phyloP scores from a whole-genome alignment of 2,888 invertebrate species.

The Sericinus montela region DNA sequence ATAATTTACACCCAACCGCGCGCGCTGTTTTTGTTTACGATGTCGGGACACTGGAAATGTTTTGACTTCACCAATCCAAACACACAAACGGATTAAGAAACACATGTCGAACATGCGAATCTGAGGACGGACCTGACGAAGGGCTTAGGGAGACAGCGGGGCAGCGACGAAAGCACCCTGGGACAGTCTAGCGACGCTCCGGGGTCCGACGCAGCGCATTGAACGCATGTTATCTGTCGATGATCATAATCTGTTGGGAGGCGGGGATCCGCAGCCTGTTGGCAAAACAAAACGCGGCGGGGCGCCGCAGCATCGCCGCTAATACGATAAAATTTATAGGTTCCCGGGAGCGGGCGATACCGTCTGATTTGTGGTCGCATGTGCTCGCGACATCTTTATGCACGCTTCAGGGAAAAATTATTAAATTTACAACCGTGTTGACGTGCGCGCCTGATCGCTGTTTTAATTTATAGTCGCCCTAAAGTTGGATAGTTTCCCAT shows the following conservation, averaged over 20 bases:
- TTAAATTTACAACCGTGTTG: constrained; percentile 21
- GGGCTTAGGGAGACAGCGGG: background rate
- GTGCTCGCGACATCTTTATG: constrained; percentile 25
- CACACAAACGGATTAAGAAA: constrained; percentile 8
- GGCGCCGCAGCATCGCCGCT: constrained; percentile 37
- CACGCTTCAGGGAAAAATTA: constrained; percentile 26
- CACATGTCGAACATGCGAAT: constrained; percentile 8
- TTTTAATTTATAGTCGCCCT: constrained; percentile 18
- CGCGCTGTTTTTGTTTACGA: background rate
- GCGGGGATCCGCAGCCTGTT: background rate
- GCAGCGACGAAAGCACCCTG: background rate
- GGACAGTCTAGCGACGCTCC: background rate
- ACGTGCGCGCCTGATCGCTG: background rate
- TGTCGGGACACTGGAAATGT: constrained; percentile 7
- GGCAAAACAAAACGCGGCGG: constrained; percentile 25
- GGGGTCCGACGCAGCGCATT: background rate
- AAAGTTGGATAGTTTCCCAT: background rate
- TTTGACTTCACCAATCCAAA: constrained; percentile 16
- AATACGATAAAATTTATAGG: constrained; percentile 45
- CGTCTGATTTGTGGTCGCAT: constrained; percentile 7
- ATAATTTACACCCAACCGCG: background rate
- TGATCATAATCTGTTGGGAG: background rate
- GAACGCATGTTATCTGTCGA: background rate
- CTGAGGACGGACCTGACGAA: background rate
- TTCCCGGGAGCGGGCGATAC: constrained; percentile 42